phyloP scores from a whole-genome alignment of 2,113 vertebrate species.

The Macaca fascicularis region DNA sequence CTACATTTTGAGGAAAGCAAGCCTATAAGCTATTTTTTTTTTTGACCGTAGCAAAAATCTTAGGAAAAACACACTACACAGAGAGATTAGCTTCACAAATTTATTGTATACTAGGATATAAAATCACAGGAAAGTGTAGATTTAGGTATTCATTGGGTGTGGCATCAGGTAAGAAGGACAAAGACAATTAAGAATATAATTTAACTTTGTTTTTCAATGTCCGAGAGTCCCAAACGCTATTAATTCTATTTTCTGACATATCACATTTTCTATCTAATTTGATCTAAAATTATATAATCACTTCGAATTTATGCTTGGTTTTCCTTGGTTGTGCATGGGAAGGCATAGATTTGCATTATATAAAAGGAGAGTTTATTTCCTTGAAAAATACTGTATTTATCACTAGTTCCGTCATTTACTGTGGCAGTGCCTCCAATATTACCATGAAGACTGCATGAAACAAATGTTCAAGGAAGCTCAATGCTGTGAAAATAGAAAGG shows the following conservation, averaged over 20 bases:
- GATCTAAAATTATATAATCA: not conserved
- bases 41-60: not conserved
- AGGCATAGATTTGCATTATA: not conserved
- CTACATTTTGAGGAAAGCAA: not conserved
- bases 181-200: not conserved
- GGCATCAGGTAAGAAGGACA: not conserved
- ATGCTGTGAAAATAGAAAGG: not conserved
- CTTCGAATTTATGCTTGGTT: not conserved
- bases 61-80: not conserved
- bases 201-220: not conserved
- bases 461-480: slow-evolving; percentile 28
- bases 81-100: not conserved
- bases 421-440: not conserved
- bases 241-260: not conserved
- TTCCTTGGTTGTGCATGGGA: not conserved
- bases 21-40: not conserved
- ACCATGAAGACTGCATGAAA: not conserved
- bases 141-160: not conserved
- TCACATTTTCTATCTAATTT: not conserved
- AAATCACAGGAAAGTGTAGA: not conserved
- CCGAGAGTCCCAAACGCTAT: not conserved
- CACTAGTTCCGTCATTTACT: not conserved
- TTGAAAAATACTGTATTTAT: slow-evolving; percentile 22
- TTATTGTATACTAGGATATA: not conserved
- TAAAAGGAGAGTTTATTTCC: not conserved